Evolutionary conservation across 2,113 vertebrate genomes (phyloP).

Genomic region (Apodemus sylvaticus): DNA sequence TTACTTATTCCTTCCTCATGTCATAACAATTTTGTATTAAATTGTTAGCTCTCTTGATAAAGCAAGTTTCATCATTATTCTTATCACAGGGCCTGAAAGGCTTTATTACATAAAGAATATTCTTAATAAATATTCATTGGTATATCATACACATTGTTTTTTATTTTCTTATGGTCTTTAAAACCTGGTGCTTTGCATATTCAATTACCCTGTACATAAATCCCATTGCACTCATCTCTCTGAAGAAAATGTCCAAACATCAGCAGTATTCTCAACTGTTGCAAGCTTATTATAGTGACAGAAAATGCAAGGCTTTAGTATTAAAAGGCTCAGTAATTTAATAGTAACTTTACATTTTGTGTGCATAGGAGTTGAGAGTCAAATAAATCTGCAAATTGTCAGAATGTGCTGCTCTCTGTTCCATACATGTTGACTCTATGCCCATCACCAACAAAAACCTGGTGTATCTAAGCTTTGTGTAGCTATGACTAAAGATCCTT

Average conservation of each 20-base stretch:
- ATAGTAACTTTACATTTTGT: background rate
- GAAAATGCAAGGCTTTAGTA: background rate
- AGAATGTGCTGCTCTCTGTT: background rate
- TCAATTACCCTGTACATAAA: constrained; percentile 52
- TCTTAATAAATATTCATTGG: constrained; percentile 55
- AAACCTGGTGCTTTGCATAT: constrained; percentile 21
- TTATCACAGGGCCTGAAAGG: background rate
- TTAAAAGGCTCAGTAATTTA: constrained; percentile 42
- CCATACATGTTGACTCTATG: background rate
- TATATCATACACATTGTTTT: background rate
- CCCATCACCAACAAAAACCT: background rate
- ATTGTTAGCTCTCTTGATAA: background rate
- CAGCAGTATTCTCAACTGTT: constrained; percentile 14
- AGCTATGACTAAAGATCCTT: constrained; percentile 52
- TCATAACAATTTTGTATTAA: background rate
- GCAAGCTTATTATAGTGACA: background rate
- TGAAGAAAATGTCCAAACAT: constrained; percentile 21
- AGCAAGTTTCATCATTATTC: background rate
- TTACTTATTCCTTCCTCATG: background rate
- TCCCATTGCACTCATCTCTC: constrained; percentile 24
- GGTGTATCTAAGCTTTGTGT: background rate
- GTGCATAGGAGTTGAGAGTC: background rate
- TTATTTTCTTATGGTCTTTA: background rate
- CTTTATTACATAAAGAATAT: background rate
- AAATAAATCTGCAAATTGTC: background rate